These are phyloP conservation scores for Embidobia sp. DNA, from an alignment of 2,888 invertebrate species.

Conservation along the genomic window DNA sequence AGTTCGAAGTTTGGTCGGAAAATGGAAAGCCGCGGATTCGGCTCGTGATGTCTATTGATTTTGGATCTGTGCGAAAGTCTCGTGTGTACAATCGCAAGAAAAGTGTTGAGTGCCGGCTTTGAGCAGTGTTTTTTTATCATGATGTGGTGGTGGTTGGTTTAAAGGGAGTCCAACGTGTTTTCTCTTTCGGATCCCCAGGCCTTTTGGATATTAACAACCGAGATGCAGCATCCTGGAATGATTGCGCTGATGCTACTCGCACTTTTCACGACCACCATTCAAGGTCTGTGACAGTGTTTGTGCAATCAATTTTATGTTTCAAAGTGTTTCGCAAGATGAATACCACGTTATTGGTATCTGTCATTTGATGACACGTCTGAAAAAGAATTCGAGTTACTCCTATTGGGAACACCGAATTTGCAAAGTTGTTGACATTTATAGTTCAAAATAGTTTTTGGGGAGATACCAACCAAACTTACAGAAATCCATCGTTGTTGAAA, in stretches of 20 bases:
- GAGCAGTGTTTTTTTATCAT: slow-evolving; percentile 26
- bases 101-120: slow-evolving; percentile 44
- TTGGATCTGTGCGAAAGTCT: slow-evolving; percentile 15
- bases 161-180: too few species aligned
- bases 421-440: too few species aligned
- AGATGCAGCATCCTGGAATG: slow-evolving; percentile 59
- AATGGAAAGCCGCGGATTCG: slow-evolving; percentile 30
- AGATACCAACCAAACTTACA: too few species aligned
- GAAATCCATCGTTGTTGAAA: too few species aligned
- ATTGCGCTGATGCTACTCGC: slow-evolving; percentile 32
- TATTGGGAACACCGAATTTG: too few species aligned
- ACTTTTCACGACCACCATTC: slow-evolving; percentile 42
- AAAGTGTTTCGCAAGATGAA: neutral
- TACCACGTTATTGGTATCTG: too few species aligned
- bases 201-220: slow-evolving; percentile 58
- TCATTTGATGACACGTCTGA: too few species aligned
- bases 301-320: slow-evolving; percentile 3
- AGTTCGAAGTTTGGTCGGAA: neutral
- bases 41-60: slow-evolving; percentile 48
- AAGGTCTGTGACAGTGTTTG: slow-evolving; percentile 44
- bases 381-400: too few species aligned
- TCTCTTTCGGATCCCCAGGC: slow-evolving; percentile 24
- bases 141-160: slow-evolving; percentile 48
- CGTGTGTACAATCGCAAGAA: slow-evolving; percentile 35
- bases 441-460: too few species aligned